Conservation (phyloP, 2,113 vertebrate genomes). For the Apteryx owenii region DNA sequence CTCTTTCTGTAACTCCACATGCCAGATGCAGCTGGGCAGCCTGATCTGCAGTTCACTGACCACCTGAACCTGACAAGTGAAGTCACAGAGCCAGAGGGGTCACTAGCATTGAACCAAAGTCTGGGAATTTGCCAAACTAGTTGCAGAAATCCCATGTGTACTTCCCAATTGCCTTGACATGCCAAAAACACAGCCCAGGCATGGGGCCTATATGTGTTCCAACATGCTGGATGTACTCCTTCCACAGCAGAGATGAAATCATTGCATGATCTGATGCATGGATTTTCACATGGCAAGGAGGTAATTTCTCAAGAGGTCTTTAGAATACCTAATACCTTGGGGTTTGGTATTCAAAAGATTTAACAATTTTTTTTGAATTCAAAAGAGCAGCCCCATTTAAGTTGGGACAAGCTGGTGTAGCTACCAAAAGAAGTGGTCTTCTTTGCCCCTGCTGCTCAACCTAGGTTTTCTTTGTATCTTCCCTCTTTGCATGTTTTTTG, state of each 20-base stretch:
- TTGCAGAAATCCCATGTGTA: neutral
- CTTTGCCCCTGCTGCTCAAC: too few relatives aligned
- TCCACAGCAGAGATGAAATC: neutral
- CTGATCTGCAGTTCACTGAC: neutral
- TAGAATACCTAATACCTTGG: neutral
- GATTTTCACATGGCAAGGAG: neutral
- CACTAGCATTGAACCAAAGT: neutral
- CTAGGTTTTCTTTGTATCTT: too few relatives aligned
- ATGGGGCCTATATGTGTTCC: neutral
- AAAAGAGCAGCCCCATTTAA: neutral
- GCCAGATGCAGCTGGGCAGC: fast-evolving
- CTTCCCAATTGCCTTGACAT: neutral
- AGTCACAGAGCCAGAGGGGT: too few relatives aligned
- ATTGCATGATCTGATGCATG: neutral
- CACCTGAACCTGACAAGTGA: neutral
- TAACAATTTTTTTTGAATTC: neutral
- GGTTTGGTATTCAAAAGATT: neutral
- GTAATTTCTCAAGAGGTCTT: neutral
- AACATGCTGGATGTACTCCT: neutral
- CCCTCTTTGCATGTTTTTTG: neutral
- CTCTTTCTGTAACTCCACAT: fast-evolving
- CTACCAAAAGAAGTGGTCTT: neutral
- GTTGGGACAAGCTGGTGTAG: neutral
- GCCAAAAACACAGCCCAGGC: neutral
- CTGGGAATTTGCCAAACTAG: neutral